Evolutionary conservation across 2,113 vertebrate species (phyloP).

Genomic region (Coreoperca whiteheadi): DNA sequence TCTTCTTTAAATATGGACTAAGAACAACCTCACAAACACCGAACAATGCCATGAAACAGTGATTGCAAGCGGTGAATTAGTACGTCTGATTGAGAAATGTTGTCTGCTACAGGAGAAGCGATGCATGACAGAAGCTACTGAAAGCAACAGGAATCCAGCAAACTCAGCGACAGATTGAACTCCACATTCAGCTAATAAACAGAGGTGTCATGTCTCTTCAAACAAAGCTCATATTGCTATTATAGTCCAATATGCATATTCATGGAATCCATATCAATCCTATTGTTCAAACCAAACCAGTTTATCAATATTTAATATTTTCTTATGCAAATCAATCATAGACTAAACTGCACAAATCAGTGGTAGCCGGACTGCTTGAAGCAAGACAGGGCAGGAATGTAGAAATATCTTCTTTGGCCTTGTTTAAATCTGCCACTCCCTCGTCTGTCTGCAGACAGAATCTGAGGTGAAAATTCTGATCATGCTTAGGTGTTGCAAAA

Average conservation of each 20-base stretch:
- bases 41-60: neutral
- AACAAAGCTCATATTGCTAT: neutral
- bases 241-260: neutral
- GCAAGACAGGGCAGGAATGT: constrained; percentile 80
- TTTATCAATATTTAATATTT: constrained; percentile 30
- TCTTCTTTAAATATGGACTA: neutral
- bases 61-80: neutral
- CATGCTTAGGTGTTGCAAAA: neutral
- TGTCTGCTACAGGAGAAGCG: neutral
- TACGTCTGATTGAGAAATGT: neutral
- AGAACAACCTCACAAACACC: neutral
- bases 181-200: neutral
- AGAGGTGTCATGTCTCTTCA: neutral
- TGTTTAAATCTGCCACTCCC: constrained; percentile 68
- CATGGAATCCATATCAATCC: neutral
- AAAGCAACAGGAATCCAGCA: constrained; percentile 62
- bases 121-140: constrained; percentile 12
- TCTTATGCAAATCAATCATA: constrained; percentile 8
- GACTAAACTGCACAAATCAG: constrained; percentile 45
- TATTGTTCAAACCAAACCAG: constrained; percentile 36
- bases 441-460: constrained; percentile 37
- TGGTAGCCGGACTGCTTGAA: constrained; percentile 26
- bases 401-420: constrained; percentile 64
- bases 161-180: constrained; percentile 1
- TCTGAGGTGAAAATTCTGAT: constrained; percentile 23